These are phyloP conservation scores for Neodon shergylaensis DNA, from an alignment of 2,113 vertebrate species.

Conservation along the genomic window DNA sequence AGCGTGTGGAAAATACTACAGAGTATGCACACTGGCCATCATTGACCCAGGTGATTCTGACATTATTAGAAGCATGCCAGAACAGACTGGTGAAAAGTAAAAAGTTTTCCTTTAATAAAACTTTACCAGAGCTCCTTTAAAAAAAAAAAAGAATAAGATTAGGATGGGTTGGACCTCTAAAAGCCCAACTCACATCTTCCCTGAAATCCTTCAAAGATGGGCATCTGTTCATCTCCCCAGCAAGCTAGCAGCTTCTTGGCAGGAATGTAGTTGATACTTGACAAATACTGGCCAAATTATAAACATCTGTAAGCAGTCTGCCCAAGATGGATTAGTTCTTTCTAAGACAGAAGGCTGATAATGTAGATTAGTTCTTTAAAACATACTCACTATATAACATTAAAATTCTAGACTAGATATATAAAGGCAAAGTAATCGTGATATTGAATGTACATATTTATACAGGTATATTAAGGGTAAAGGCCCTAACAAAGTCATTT, in stretches of 20 bases:
- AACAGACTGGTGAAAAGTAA: too few species aligned
- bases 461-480: neutral
- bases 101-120: too few species aligned
- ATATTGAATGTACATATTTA: neutral
- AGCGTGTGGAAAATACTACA: too few species aligned
- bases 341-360: neutral
- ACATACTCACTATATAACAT: neutral
- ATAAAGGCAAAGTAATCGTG: neutral
- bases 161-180: neutral
- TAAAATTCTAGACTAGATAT: neutral
- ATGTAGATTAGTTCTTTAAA: neutral
- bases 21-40: too few species aligned
- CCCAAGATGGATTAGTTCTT: neutral
- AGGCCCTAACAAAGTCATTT: neutral
- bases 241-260: neutral
- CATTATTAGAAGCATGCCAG: too few species aligned
- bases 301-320: conserved; percentile 18
- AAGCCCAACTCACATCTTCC: neutral
- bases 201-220: conserved; percentile 33
- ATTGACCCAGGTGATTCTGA: too few species aligned
- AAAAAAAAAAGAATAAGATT: neutral
- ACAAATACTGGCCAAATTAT: neutral
- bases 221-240: neutral
- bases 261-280: neutral
- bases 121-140: too few species aligned